Conservation (phyloP, 2,113 vertebrate genomes). For the Planiliza haematocheilus region DNA sequence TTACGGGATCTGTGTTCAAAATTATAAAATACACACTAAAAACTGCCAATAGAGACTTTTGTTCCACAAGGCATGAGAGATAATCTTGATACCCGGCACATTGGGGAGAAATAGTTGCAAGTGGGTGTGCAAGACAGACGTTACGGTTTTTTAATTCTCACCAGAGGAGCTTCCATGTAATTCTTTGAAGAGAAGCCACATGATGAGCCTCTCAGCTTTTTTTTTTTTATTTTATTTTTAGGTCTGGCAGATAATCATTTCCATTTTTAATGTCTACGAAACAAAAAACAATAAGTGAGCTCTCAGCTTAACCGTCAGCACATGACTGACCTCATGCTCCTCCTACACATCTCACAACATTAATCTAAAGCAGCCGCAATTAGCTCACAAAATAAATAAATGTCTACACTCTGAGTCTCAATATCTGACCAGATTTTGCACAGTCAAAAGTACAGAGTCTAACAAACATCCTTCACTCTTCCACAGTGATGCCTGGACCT, state of each 20-base stretch:
- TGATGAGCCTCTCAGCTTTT: background rate
- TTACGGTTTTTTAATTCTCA: background rate
- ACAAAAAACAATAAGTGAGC: background rate
- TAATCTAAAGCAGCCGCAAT: conserved; percentile 8
- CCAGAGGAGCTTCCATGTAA: background rate
- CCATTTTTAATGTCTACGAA: background rate
- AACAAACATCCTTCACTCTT: conserved; percentile 10
- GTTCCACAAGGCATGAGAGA: too few relatives aligned
- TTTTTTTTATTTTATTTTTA: background rate
- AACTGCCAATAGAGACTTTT: too few relatives aligned
- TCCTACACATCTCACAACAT: background rate
- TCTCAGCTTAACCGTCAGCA: background rate
- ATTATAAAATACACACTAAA: too few relatives aligned
- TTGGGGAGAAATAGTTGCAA: conserved; percentile 13
- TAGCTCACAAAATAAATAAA: conserved; percentile 34
- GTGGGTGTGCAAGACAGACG: background rate
- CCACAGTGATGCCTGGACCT: conserved; percentile 48
- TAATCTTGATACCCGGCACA: conserved; percentile 3
- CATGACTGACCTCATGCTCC: background rate
- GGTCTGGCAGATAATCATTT: background rate
- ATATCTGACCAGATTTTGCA: conserved; percentile 28
- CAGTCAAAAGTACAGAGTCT: conserved; percentile 4
- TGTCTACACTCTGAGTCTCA: conserved; percentile 9
- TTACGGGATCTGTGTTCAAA: too few relatives aligned
- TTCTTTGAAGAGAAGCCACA: conserved; percentile 12